Evolutionary conservation across 2,113 vertebrate species (phyloP).

Genomic region (Peromyscus leucopus): DNA sequence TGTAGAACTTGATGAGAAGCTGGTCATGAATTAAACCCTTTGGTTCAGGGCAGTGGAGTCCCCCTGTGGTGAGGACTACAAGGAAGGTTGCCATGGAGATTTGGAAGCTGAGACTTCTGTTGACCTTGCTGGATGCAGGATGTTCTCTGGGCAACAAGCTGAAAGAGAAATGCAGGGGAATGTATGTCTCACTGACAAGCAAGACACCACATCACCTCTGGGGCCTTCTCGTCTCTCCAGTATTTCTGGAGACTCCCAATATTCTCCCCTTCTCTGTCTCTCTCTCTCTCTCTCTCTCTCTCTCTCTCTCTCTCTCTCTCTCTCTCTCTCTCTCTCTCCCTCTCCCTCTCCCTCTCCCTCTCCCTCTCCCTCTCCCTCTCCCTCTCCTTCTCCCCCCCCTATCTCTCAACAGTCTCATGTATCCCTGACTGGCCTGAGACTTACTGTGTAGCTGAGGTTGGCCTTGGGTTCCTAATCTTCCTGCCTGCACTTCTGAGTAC

Average conservation of each 20-base stretch:
- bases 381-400: too few species aligned
- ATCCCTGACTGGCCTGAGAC: not conserved
- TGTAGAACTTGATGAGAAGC: not conserved
- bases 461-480: not conserved
- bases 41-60: not conserved
- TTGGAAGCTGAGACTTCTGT: not conserved
- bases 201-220: constrained; percentile 59
- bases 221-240: constrained; percentile 53
- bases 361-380: not conserved
- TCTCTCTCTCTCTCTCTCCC: too few species aligned
- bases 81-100: not conserved
- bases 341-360: too few species aligned
- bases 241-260: constrained; percentile 20
- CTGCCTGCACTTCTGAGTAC: not conserved
- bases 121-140: not conserved
- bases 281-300: too few species aligned
- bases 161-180: constrained; percentile 63
- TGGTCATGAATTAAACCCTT: not conserved
- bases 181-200: constrained; percentile 2
- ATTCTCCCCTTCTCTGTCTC: constrained; percentile 53
- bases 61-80: not conserved
- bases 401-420: not conserved
- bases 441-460: not conserved
- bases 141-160: constrained; percentile 57
- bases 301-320: too few species aligned